Base-by-base conservation (phyloP, 2,797 vertebrate genomes). In the Paratrypauchen microcephalus region DNA sequence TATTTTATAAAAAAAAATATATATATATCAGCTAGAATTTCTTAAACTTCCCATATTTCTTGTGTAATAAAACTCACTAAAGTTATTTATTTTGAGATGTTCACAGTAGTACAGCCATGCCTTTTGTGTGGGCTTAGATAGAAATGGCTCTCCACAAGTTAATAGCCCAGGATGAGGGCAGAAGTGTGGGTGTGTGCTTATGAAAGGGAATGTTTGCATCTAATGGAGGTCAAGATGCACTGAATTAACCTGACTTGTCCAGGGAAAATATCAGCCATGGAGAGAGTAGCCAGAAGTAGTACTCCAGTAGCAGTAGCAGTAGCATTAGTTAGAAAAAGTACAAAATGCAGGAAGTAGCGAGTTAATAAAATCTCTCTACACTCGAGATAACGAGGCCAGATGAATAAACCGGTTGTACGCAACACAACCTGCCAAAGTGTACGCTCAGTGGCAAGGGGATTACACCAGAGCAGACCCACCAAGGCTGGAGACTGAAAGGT, bases 71-170 rank as follows among this genome's bases (percentile, higher is more conserved):
- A 28, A 45, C 70, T 26, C 32, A 59, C 55, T 2, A 2, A 26
- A 61, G 9, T 55, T 68, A 15, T 59, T 58, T 30, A 16, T 7
- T 16, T 55, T 74, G 26, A 45, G 18, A 18, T 60, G 30, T 55
- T 57, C 48, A 3, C 30, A 24, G 13, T 66, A 50, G 23, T 65
- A 55, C 26, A 13, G 39, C 26, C 2, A 32, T 12, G 28, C 18
- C 21, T 55, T 56, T 50, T 68, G 63, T 71, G 69, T 66, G 54
- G 52, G 19, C 36, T 80, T 54, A 64, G 74, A 78, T 78, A 76
- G 55, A 50, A 78, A 62, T 28, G 56, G 63, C 52, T 70, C 76
- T 30, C 12, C 12, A 13, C 0, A 58, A 72, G 75, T 73, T 70
- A 69, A 75, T 28, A 39, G 23, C 55, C 28, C 68, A 67, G 18